These are phyloP conservation scores for Centropus unirufus DNA, from an alignment of 2,113 vertebrate species.

Conservation along the genomic window DNA sequence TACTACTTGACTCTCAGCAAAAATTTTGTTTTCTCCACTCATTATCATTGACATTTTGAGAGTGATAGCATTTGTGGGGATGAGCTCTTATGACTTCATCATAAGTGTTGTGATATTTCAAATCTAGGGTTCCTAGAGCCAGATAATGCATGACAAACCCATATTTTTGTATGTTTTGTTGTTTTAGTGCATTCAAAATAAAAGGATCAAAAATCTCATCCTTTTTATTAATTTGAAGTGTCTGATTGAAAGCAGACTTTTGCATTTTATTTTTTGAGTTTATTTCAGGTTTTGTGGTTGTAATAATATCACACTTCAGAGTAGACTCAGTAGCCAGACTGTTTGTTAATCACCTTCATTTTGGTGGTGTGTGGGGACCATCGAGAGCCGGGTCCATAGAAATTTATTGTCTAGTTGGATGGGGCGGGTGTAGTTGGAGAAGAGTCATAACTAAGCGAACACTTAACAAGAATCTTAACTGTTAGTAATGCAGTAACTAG, in stretches of 20 bases:
- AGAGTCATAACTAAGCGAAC: background rate
- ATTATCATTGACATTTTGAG: background rate
- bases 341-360: background rate
- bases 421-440: background rate
- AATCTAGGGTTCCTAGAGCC: background rate
- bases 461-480: background rate
- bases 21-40: slow-evolving; percentile 12
- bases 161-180: background rate
- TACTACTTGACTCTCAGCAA: background rate
- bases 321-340: background rate
- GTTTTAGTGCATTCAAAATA: background rate
- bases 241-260: background rate
- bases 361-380: background rate
- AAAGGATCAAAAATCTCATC: background rate
- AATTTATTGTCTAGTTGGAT: background rate
- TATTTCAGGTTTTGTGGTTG: background rate
- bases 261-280: no score
- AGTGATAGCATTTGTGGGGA: background rate
- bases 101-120: background rate
- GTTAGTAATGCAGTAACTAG: background rate
- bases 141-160: background rate
- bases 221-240: background rate
- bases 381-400: background rate
- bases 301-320: background rate
- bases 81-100: background rate